Evolutionary conservation across 1,140 invertebrate species (phyloP).

Genomic region (Drosophila teissieri): DNA sequence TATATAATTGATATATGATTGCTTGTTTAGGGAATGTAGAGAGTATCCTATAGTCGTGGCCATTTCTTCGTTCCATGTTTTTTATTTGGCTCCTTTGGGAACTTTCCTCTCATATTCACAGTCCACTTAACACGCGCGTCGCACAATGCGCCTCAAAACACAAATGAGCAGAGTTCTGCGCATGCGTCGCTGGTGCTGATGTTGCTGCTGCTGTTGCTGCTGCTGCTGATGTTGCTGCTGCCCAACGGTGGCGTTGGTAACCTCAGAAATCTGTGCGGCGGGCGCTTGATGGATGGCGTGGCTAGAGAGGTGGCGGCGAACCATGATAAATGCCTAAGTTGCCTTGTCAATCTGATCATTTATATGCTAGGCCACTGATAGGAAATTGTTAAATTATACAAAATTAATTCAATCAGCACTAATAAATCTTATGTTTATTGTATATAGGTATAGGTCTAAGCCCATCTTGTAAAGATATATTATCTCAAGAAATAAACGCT

Average conservation of each 20-base stretch:
- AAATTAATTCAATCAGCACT: no score
- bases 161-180: slow-evolving; percentile 75
- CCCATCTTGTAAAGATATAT: no score
- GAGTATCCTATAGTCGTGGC: neutral
- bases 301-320: no score
- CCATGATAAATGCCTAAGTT: no score
- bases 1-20: no score
- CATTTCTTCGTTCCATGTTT: neutral
- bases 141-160: slow-evolving; percentile 82
- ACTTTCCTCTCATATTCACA: slow-evolving; percentile 83
- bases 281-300: no score
- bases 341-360: no score
- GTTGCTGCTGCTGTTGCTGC: slow-evolving; percentile 9
- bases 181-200: slow-evolving; percentile 33
- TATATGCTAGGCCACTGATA: neutral
- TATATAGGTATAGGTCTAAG: no score
- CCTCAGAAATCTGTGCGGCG: no score
- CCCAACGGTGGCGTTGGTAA: slow-evolving; percentile 78
- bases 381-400: no score
- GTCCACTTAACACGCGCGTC: slow-evolving; percentile 81
- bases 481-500: neutral
- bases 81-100: slow-evolving; percentile 41
- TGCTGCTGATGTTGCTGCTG: slow-evolving; percentile 42
- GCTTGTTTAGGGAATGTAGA: no score
- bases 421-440: no score